A percentile compares a stretch with the other conserved stretches of the same genome.
Evolutionary conservation across 1,140 invertebrate genomes (phyloP).

Genomic region (Hycleus phaleratus): DNA sequence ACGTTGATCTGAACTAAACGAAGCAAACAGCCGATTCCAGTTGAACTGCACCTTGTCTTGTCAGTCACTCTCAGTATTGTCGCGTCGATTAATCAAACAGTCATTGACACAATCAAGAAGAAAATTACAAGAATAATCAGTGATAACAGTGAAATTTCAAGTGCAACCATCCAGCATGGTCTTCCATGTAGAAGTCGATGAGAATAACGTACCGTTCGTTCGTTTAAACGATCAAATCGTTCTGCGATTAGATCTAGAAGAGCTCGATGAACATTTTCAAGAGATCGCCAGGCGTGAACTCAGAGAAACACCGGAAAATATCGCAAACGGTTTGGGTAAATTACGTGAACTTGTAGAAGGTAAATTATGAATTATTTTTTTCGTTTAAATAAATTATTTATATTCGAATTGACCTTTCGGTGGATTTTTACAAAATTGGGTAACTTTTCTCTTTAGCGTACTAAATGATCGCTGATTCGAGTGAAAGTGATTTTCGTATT

Average conservation of each 20-base stretch:
- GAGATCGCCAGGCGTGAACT: slow-evolving; percentile 57
- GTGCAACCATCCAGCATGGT: background rate
- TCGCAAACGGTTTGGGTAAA: slow-evolving; percentile 48
- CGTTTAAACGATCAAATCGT: slow-evolving; percentile 26
- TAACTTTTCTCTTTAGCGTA: too few relatives aligned
- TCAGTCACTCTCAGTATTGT: too few relatives aligned
- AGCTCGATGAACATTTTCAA: slow-evolving; percentile 34
- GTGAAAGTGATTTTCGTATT: too few relatives aligned
- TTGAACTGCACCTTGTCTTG: too few relatives aligned
- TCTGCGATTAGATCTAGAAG: slow-evolving; percentile 35
- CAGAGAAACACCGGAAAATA: slow-evolving; percentile 56
- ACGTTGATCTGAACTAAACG: too few relatives aligned
- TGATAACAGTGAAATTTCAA: too few relatives aligned
- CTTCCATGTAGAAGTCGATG: slow-evolving; percentile 10
- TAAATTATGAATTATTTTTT: slow-evolving; percentile 19
- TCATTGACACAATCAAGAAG: too few relatives aligned
- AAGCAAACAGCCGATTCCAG: too few relatives aligned
- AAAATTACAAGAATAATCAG: too few relatives aligned
- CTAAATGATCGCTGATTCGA: too few relatives aligned
- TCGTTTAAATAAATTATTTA: background rate
- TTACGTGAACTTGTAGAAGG: slow-evolving; percentile 54
- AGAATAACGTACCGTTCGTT: slow-evolving; percentile 34
- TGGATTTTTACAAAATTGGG: background rate
- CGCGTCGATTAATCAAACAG: too few relatives aligned
- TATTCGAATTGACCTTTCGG: background rate